Percentiles rank a stretch among this genome's conserved stretches.
Conservation (phyloP, 2,797 vertebrate genomes). For the Gila robusta region DNA sequence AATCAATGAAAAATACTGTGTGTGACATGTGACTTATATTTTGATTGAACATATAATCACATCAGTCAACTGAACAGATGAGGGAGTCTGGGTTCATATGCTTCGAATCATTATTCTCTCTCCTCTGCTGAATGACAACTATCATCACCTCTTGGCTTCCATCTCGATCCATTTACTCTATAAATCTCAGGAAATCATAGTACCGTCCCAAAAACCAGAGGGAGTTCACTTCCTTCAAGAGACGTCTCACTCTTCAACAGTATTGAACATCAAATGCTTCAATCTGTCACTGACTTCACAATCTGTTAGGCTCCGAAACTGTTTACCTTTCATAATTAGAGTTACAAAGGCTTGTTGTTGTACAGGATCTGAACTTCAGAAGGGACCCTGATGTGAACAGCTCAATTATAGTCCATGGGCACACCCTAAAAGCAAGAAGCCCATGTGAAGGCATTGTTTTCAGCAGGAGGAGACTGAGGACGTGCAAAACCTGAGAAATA, state of each 20-base stretch:
- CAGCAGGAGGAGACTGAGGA: constrained; percentile 41
- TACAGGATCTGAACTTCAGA: constrained; percentile 49
- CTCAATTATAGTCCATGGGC: constrained; percentile 45
- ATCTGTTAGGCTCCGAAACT: constrained; percentile 19
- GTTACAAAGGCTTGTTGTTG: constrained; percentile 35
- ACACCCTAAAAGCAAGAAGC: constrained; percentile 53
- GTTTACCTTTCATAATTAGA: constrained; percentile 53
- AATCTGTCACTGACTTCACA: constrained; percentile 29
- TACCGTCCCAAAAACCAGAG: constrained; percentile 48
- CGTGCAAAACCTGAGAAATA: constrained; percentile 50
- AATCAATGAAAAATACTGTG: constrained; percentile 53
- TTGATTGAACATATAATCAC: constrained; percentile 59
- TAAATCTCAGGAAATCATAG: constrained; percentile 54
- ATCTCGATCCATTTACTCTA: constrained; percentile 41
- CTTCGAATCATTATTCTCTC: not conserved
- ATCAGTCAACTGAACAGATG: constrained; percentile 41
- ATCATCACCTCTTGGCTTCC: not conserved
- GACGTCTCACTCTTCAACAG: constrained; percentile 59
- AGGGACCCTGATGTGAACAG: constrained; percentile 17
- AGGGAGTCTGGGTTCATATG: constrained; percentile 20
- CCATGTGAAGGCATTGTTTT: constrained; percentile 61
- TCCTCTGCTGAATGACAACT: not conserved
- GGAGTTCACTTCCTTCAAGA: constrained; percentile 64
- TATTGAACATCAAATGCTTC: constrained; percentile 43
- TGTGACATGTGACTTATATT: constrained; percentile 76